A percentile compares a stretch with the other conserved stretches of the same genome.
Conservation (phyloP, 2,888 invertebrate genomes). For the Iselma pallidipennis region DNA sequence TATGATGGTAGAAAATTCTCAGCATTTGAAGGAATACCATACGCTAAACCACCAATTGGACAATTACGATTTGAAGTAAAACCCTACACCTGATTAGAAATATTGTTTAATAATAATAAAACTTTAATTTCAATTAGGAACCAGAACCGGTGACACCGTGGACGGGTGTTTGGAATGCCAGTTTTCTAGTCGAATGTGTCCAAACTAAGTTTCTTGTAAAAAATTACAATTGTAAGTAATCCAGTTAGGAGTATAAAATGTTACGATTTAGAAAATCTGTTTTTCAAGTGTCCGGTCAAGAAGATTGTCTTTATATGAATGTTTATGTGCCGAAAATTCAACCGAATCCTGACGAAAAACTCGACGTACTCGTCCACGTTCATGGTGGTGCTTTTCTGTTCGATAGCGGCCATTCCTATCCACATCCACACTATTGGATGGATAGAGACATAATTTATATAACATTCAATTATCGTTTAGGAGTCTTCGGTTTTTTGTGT, state of each 20-base stretch:
- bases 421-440: constrained; percentile 62
- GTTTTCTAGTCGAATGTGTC: constrained; percentile 33
- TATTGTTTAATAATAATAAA: neutral
- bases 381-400: constrained; percentile 69
- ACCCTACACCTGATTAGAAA: too few species aligned
- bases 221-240: neutral
- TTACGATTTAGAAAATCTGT: neutral
- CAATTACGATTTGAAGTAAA: constrained; percentile 12
- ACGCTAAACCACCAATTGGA: constrained; percentile 19
- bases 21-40: constrained; percentile 16
- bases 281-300: constrained; percentile 55
- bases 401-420: constrained; percentile 60
- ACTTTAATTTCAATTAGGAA: constrained; percentile 47
- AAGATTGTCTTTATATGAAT: constrained; percentile 67
- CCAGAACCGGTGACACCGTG: constrained; percentile 61
- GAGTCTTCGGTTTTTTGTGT: constrained; percentile 71
- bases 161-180: constrained; percentile 68
- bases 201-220: neutral
- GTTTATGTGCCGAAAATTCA: constrained; percentile 59
- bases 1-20: constrained; percentile 9
- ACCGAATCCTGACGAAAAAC: constrained; percentile 13
- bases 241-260: neutral
- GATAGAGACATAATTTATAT: constrained; percentile 65
- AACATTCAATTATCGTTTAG: constrained; percentile 68
- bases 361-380: constrained; percentile 65